Percentiles rank a stretch among this genome's conserved stretches.
Evolutionary conservation across 2,797 vertebrate genomes (phyloP).

Genomic region (Rhynchotus rufescens): DNA sequence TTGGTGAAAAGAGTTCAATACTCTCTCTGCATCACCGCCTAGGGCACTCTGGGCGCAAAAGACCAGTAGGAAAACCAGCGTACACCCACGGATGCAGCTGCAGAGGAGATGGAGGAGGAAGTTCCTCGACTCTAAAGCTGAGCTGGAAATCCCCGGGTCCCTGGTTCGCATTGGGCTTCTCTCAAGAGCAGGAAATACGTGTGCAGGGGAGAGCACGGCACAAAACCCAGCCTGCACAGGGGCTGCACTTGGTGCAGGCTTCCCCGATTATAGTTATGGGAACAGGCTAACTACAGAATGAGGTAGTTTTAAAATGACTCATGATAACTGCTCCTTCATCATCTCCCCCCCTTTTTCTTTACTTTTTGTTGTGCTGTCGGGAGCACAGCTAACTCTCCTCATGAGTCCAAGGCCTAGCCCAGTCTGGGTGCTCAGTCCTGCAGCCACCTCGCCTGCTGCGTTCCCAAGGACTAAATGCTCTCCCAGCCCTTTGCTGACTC

Average conservation of each 20-base stretch:
- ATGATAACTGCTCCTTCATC: background rate
- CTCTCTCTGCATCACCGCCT: background rate
- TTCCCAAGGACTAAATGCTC: background rate
- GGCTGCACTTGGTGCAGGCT: background rate
- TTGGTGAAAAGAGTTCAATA: background rate
- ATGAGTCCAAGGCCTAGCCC: background rate
- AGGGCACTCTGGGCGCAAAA: background rate
- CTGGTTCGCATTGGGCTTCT: background rate
- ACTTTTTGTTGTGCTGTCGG: background rate
- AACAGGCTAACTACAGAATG: background rate
- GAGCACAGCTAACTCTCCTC: background rate
- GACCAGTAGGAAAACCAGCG: rapidly evolving
- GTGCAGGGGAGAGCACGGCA: background rate
- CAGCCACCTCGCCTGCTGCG: background rate
- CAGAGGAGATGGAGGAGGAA: slow-evolving; percentile 16
- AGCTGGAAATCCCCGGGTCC: slow-evolving; percentile 17
- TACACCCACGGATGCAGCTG: rapidly evolving
- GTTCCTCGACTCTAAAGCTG: background rate
- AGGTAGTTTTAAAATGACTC: background rate
- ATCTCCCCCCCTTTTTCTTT: background rate
- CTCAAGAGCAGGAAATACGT: background rate
- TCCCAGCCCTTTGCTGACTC: background rate
- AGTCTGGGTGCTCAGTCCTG: background rate
- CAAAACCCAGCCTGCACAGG: rapidly evolving
- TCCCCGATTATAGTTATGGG: rapidly evolving